phyloP scores from a whole-genome alignment of 2,888 invertebrate genomes.

The Augiades crinisus region DNA sequence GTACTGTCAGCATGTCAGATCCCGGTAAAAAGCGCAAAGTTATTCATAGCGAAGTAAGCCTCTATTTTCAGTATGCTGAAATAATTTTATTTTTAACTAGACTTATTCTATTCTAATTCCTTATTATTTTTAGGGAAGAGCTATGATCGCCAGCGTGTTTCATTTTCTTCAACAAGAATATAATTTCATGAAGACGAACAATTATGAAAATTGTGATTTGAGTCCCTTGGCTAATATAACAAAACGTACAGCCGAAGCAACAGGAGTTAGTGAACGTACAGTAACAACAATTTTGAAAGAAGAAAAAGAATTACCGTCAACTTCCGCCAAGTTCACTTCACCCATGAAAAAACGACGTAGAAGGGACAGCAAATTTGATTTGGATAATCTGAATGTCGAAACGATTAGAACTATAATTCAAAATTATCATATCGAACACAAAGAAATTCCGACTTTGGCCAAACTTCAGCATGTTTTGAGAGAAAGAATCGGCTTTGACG shows the following conservation, averaged over 20 bases:
- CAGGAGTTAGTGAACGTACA: conserved; percentile 28
- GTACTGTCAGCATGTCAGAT: too few relatives aligned
- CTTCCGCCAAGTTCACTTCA: conserved; percentile 23
- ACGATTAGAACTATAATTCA: conserved; percentile 19
- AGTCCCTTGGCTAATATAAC: conserved; percentile 30
- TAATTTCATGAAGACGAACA: conserved; percentile 22
- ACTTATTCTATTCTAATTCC: too few relatives aligned
- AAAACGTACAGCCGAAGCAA: conserved; percentile 32
- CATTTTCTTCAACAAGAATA: conserved; percentile 23
- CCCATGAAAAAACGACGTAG: conserved; percentile 25
- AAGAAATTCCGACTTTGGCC: conserved; percentile 19
- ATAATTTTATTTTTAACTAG: too few relatives aligned
- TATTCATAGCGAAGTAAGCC: too few relatives aligned
- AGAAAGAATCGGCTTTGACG: conserved; percentile 18
- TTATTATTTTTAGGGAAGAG: conserved; percentile 26
- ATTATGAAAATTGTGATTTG: conserved; percentile 17
- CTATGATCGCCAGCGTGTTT: conserved; percentile 32
- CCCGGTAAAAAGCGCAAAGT: too few relatives aligned
- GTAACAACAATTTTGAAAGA: conserved; percentile 31
- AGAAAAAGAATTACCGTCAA: conserved; percentile 29
- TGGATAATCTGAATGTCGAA: conserved; percentile 12
- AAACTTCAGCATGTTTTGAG: conserved; percentile 18
- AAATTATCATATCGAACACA: conserved; percentile 22
- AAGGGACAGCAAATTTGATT: conserved; percentile 8
- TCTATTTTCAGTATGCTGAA: too few relatives aligned